Evolutionary conservation across 2,888 invertebrate species (phyloP).

Genomic region (Bembecia ichneumoniformis): DNA sequence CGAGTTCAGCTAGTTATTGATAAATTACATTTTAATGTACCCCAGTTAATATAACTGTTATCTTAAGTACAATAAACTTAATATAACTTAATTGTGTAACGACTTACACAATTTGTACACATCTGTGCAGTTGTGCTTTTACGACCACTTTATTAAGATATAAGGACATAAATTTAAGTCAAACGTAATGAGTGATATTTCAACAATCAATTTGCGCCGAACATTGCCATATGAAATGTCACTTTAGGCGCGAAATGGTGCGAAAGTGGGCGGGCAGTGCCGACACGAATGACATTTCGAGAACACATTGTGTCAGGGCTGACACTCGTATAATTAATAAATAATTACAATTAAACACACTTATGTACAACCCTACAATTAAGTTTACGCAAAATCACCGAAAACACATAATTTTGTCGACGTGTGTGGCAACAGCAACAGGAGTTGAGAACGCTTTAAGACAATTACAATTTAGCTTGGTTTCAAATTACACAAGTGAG

Average conservation of each 20-base stretch:
- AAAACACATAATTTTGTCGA: not conserved
- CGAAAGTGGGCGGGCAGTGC: conserved; percentile 15
- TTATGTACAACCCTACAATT: not conserved
- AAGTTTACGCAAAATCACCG: too few relatives aligned
- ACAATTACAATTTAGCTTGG: too few relatives aligned
- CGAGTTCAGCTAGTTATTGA: too few relatives aligned
- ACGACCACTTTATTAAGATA: not conserved
- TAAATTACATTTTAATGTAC: too few relatives aligned
- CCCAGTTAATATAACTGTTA: too few relatives aligned
- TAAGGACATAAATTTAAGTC: not conserved
- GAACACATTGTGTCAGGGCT: conserved; percentile 17
- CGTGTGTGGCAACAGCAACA: not conserved
- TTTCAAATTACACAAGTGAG: too few relatives aligned
- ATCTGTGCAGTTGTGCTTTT: too few relatives aligned
- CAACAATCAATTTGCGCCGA: not conserved
- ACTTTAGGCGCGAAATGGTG: conserved; percentile 12
- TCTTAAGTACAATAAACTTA: too few relatives aligned
- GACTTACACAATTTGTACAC: too few relatives aligned
- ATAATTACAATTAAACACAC: not conserved
- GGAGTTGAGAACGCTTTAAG: not conserved
- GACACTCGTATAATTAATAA: conserved; percentile 10
- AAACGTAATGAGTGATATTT: not conserved
- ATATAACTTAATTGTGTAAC: too few relatives aligned
- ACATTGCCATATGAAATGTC: conserved; percentile 12
- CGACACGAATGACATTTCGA: conserved; percentile 20